Percentiles rank a stretch among this genome's conserved stretches.
These are phyloP conservation scores for Paradisaea rubra DNA, from an alignment of 2,113 vertebrate species.

Conservation along the genomic window DNA sequence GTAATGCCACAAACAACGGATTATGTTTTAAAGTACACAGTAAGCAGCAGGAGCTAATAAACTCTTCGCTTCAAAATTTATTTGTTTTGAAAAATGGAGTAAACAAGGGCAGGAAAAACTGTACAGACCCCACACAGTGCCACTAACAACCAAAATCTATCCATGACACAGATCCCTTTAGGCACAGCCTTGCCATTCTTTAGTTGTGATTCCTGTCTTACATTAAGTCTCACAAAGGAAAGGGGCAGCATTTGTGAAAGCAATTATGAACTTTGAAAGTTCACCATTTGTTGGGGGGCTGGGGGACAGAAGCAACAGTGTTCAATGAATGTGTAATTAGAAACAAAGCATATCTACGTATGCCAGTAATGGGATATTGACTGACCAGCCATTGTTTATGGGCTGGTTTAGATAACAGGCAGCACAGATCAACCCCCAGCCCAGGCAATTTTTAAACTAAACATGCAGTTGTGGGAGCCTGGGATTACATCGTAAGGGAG, in stretches of 20 bases:
- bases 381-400: constrained; percentile 23
- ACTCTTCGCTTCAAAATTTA: not conserved
- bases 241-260: not conserved
- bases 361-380: constrained; percentile 61
- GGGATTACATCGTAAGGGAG: not conserved
- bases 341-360: constrained; percentile 51
- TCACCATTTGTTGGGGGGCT: not conserved
- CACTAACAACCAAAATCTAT: constrained; percentile 6
- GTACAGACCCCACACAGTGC: not conserved
- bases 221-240: not conserved
- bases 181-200: not conserved
- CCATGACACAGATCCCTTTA: not conserved
- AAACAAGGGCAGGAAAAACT: constrained; percentile 13
- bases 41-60: constrained; percentile 55
- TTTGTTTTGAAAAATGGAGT: constrained; percentile 33
- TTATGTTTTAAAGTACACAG: constrained; percentile 29
- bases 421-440: not conserved
- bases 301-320: not conserved
- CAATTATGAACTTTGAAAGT: constrained; percentile 20
- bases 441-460: not conserved
- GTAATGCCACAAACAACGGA: constrained; percentile 30
- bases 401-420: constrained; percentile 26
- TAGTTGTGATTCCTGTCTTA: not conserved
- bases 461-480: not conserved
- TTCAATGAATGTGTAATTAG: constrained; percentile 54